A percentile compares a stretch with the other conserved stretches of the same genome.
phyloP scores from a whole-genome alignment of 2,888 invertebrate genomes.

The Acanthococcus lagerstroemiae region DNA sequence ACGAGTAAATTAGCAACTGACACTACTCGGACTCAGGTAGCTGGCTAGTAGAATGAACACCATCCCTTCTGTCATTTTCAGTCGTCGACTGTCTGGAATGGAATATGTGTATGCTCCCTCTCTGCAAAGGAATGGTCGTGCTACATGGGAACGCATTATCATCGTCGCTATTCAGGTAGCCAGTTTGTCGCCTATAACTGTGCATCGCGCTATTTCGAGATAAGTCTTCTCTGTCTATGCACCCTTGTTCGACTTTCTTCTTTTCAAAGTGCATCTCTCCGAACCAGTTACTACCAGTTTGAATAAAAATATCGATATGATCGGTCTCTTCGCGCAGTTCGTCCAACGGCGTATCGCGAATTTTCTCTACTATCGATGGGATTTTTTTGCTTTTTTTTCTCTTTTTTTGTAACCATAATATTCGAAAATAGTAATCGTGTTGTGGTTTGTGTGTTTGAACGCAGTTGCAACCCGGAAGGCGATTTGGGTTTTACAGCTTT shows the following conservation, averaged over 20 bases:
- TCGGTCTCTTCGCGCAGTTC: neutral
- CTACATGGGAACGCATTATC: too few relatives aligned
- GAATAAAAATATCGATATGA: too few relatives aligned
- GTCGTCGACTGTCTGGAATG: neutral
- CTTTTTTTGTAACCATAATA: too few relatives aligned
- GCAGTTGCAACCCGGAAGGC: slow-evolving; percentile 49
- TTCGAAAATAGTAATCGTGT: neutral
- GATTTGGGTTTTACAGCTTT: slow-evolving; percentile 52
- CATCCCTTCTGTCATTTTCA: slow-evolving; percentile 7
- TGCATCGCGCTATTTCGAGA: neutral
- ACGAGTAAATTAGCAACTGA: slow-evolving; percentile 16
- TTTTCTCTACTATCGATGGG: neutral
- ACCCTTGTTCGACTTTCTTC: neutral
- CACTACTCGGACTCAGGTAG: slow-evolving; percentile 9
- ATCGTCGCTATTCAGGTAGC: slow-evolving; percentile 19
- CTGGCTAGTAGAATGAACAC: neutral
- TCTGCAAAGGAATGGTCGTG: too few relatives aligned
- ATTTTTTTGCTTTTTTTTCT: neutral
- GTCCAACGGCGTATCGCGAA: neutral
- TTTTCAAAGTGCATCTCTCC: too few relatives aligned
- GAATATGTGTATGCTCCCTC: too few relatives aligned
- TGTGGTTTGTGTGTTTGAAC: slow-evolving; percentile 33
- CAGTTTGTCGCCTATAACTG: slow-evolving; percentile 6
- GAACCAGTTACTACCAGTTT: too few relatives aligned
- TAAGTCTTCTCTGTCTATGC: neutral